These are phyloP conservation scores for Cephus cinctus DNA, from an alignment of 1,140 invertebrate genomes.

Conservation along the genomic window DNA sequence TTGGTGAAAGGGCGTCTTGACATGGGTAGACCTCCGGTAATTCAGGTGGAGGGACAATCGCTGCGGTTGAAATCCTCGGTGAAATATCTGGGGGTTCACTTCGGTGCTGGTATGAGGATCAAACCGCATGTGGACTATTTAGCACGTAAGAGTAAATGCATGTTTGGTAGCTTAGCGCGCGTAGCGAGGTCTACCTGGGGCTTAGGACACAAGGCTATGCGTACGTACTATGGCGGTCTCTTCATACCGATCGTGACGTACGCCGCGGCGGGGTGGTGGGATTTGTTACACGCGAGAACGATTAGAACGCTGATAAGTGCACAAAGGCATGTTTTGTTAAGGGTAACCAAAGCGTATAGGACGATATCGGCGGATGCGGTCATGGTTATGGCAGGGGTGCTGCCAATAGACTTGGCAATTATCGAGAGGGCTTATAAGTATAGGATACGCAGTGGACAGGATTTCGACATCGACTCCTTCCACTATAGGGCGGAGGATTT, in stretches of 20 bases:
- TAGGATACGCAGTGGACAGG: not conserved
- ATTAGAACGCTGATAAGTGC: not conserved
- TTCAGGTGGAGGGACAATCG: constrained; percentile 4
- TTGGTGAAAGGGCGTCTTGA: not conserved
- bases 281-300: not conserved
- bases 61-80: not conserved
- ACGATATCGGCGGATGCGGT: constrained; percentile 28
- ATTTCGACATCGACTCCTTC: not conserved
- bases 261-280: constrained; percentile 19
- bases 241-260: constrained; percentile 18
- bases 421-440: not conserved
- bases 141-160: not conserved
- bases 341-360: constrained; percentile 26
- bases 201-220: constrained; percentile 8
- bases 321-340: constrained; percentile 24
- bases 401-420: constrained; percentile 14
- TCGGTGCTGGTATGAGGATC: constrained; percentile 12
- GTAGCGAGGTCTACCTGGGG: not conserved
- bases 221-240: constrained; percentile 15
- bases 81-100: constrained; percentile 14
- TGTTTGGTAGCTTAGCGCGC: not conserved
- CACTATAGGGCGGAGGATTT: not conserved
- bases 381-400: too few relatives aligned
- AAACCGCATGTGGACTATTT: not conserved
- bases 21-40: not conserved